Evolutionary conservation across 2,888 invertebrate species (phyloP), one percentile per base, ranked within the genome.

Genomic region (Scaptomyza cyrtandrae): DNA sequence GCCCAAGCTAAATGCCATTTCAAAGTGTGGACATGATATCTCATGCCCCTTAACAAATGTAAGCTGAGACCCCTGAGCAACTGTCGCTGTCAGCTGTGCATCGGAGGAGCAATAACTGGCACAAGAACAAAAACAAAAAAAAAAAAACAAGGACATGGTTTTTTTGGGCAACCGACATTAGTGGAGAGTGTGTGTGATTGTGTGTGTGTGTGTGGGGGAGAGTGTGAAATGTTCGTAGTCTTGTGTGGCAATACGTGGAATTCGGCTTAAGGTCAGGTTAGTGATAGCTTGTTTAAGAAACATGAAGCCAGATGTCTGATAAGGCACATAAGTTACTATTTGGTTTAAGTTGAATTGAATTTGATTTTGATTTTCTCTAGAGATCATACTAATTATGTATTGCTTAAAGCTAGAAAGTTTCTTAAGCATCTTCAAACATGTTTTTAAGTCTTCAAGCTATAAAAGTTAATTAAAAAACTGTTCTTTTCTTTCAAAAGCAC

Each of bases 21-120:
- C 66, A 81, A 68, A 69, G 79, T 75, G 81, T 73, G 77, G 83
- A 83, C 86, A 83, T 83, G 81, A 83, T 83, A 83, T 83, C 43
- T 16, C 16, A 16, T n/a, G 37, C 37, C 37, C 62, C 27, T 19
- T 19, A 29, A 14, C 37, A 24, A 27, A 16, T 50, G 76, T 72
- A 75, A 75, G 35, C 58, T 59, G 76, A 75, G 63, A 69, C 44
- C 31, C 44, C 44, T 55, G 39, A 33, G 14, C 63, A 71, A 71
- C 72, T 58, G 76, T 57, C 29, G n/a, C 41, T 10, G 53, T 63
- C 75, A 75, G 75, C 76, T 76, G 76, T 14, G 52, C 39, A 14
- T 7, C 3, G 6, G 6, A 24, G 48, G 4, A 48, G 6, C 6
- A 48, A 11, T 48, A 31, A 31, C 16, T 19, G n/a, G 13, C n/a